Base-by-base conservation (phyloP, 2,797 vertebrate genomes). In the Hydrolagus colliei region DNA sequence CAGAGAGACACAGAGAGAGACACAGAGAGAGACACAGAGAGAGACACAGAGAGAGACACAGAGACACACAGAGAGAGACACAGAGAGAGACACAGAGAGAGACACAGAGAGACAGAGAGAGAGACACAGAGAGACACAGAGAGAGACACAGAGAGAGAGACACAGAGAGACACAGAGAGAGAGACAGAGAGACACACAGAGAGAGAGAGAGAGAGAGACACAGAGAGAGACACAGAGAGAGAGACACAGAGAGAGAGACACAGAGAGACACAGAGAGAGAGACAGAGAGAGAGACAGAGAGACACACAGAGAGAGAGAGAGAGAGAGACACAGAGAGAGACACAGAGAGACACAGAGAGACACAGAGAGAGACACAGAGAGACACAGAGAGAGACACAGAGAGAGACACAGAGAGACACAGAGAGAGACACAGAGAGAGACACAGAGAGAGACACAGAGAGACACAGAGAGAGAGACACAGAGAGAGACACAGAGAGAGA, bases 51-150 rank as follows among this genome's bases (percentile, higher is more conserved):
- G 1, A 61, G 27, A 82, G 3, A 63, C 14, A 4, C 8, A 59
- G 4, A 74, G 22, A 61, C 27, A 67, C 13, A 8, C 63, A 18
- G 1, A n/a, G n/a, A 72, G 71, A 72, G n/a, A 13, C 71, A 13
- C 71, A 13, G 71, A 72, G n/a, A 13, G 13, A 72, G 71, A 72
- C 13, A 13, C n/a, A n/a, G n/a, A 72, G 13, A 13, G n/a, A 72
- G n/a, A 72, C n/a, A 72, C 13, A 72, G n/a, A 13, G n/a, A 72
- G 71, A 72, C n/a, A 72, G 71, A 72, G n/a, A 72, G n/a, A 72
- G 71, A n/a, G 13, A 72, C n/a, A 13, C 71, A 13, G 13, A 13
- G 13, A 72, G n/a, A 72, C n/a, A n/a, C 71, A 13, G 71, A 13
- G 13, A 72, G 13, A 72, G 13, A 13, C n/a, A 72, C n/a, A 72